Conservation (phyloP, 35 echinoderm and acorn worm genomes). For the Chiridota heheva region DNA sequence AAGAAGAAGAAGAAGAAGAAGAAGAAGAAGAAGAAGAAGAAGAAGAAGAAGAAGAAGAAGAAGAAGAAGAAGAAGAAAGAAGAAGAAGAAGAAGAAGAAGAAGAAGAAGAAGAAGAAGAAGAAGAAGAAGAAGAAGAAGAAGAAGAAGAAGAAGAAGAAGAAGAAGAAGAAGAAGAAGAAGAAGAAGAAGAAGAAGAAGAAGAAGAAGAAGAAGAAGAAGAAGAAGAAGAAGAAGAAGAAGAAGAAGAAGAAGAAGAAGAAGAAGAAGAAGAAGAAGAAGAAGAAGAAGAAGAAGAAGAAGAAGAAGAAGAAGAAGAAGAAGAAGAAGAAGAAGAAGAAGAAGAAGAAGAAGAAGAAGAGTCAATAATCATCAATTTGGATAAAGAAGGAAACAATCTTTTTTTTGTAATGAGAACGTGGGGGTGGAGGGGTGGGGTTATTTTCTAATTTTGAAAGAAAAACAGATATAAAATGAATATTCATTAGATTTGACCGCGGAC, state of each 20-base stretch:
- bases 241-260: neutral
- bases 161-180: neutral
- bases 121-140: neutral
- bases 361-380: too few species aligned
- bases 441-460: too few species aligned
- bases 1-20: neutral
- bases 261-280: too few species aligned
- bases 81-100: neutral
- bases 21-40: neutral
- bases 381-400: too few species aligned
- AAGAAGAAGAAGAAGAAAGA: neutral
- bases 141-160: constrained; percentile 7
- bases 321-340: neutral
- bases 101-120: constrained; percentile 5
- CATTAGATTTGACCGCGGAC: too few species aligned
- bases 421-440: too few species aligned
- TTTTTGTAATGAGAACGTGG: too few species aligned
- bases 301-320: neutral
- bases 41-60: neutral
- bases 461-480: too few species aligned
- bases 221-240: neutral
- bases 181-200: constrained; percentile 12
- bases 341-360: neutral
- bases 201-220: constrained; percentile 3
- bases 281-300: constrained; percentile 7